A percentile compares a stretch with the other conserved stretches of the same genome.
Conservation (phyloP, 1,140 invertebrate species). For the Steinernema khuongi region DNA sequence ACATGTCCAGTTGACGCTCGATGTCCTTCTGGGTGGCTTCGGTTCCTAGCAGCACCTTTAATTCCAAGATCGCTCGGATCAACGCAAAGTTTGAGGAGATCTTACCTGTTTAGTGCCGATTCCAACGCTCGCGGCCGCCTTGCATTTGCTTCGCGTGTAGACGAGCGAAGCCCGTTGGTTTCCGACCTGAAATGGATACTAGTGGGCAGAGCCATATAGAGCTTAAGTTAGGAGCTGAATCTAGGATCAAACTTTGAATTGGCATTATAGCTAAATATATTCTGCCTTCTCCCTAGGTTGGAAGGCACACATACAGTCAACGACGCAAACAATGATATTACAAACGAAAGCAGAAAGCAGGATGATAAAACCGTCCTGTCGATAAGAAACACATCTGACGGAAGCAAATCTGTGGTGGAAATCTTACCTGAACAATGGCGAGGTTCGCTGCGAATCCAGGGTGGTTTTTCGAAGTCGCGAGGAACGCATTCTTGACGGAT, state of each 20-base stretch:
- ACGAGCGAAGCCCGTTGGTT: conserved; percentile 95
- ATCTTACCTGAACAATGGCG: conserved; percentile 57
- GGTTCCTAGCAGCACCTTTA: conserved; percentile 64
- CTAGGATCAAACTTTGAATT: too few relatives aligned
- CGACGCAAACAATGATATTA: too few relatives aligned
- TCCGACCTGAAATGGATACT: conserved; percentile 68
- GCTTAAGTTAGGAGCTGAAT: not conserved
- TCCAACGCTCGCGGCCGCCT: conserved; percentile 82
- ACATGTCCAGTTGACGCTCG: conserved; percentile 45
- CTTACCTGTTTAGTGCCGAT: conserved; percentile 66
- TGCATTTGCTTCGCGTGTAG: conserved; percentile 93
- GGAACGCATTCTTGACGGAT: too few relatives aligned
- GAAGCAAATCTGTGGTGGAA: too few relatives aligned
- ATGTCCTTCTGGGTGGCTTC: conserved; percentile 75
- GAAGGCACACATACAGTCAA: too few relatives aligned
- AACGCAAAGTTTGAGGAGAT: conserved; percentile 76
- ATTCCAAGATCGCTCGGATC: too few relatives aligned
- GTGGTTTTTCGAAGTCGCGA: conserved; percentile 36
- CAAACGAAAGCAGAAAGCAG: not conserved
- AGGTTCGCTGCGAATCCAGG: conserved; percentile 45
- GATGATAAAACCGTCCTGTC: not conserved
- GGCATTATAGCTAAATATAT: too few relatives aligned
- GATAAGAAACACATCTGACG: too few relatives aligned
- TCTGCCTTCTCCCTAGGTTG: too few relatives aligned
- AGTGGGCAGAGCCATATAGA: not conserved